phyloP scores from a whole-genome alignment of 2,888 invertebrate genomes.

The Microctonus aethiopoides region DNA sequence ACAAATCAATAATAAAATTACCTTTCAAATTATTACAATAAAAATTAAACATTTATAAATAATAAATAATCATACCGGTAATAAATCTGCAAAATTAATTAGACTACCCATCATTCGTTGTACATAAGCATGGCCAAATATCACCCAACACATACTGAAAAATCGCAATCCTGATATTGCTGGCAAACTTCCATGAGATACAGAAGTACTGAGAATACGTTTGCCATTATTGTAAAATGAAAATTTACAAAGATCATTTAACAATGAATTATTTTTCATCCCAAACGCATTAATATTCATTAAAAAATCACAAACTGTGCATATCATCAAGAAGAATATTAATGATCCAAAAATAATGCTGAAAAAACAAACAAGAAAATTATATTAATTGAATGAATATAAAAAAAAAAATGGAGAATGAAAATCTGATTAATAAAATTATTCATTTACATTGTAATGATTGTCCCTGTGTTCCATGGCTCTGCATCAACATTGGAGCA shows the following conservation, averaged over 20 bases:
- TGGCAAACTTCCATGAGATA: constrained; percentile 53
- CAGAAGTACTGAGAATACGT: constrained; percentile 57
- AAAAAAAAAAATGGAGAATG: neutral
- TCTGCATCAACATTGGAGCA: constrained; percentile 36
- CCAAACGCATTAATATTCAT: neutral
- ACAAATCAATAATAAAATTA: neutral
- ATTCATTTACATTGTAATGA: constrained; percentile 39
- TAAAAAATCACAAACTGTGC: constrained; percentile 47
- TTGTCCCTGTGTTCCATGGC: constrained; percentile 42
- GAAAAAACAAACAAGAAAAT: constrained; percentile 38
- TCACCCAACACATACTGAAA: constrained; percentile 68
- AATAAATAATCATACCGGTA: constrained; percentile 56
- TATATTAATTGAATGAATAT: neutral
- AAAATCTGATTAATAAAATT: neutral
- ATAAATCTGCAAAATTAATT: constrained; percentile 60
- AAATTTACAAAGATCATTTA: constrained; percentile 54
- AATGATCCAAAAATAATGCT: constrained; percentile 40
- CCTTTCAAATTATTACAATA: neutral
- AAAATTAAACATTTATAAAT: neutral
- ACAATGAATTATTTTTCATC: neutral
- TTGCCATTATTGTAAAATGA: constrained; percentile 63
- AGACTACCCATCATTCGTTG: constrained; percentile 57
- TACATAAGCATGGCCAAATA: constrained; percentile 67
- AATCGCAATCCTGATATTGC: constrained; percentile 70
- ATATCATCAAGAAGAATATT: constrained; percentile 42